phyloP scores from a whole-genome alignment of 64 coral and sea anemone genomes.

The Orbicella faveolata region DNA sequence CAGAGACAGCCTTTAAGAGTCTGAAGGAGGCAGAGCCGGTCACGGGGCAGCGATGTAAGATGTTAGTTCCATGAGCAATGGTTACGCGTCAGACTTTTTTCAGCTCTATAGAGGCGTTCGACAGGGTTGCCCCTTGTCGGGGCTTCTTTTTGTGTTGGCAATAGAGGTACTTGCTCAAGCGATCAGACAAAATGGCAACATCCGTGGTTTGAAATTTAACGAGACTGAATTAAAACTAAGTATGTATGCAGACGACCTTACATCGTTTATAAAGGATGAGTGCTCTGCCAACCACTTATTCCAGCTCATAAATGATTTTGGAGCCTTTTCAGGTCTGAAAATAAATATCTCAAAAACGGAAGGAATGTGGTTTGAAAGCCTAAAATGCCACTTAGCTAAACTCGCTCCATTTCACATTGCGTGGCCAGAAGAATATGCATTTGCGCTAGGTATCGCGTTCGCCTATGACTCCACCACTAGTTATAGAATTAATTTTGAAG shows the following conservation, averaged over 20 bases:
- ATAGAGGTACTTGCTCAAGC: neutral
- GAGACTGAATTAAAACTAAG: neutral
- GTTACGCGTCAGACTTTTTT: neutral
- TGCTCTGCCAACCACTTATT: neutral
- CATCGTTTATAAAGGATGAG: neutral
- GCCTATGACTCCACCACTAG: neutral
- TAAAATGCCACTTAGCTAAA: too few relatives aligned
- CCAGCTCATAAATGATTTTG: neutral
- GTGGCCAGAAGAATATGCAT: neutral
- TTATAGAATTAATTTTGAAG: neutral
- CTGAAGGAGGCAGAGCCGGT: too few relatives aligned
- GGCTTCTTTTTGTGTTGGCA: neutral
- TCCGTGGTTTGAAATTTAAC: slow-evolving; percentile 5
- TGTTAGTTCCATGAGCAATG: too few relatives aligned
- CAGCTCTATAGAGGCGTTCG: neutral
- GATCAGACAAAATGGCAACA: neutral
- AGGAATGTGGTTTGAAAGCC: too few relatives aligned
- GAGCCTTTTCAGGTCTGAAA: neutral
- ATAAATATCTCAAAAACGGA: neutral
- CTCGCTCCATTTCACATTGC: neutral
- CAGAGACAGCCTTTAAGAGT: too few relatives aligned
- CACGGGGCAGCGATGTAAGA: too few relatives aligned
- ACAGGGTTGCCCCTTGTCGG: neutral
- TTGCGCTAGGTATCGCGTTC: neutral
- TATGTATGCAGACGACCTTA: neutral